These are phyloP conservation scores for Pandemis cinnamomeana DNA, from an alignment of 2,888 invertebrate genomes.

Conservation along the genomic window DNA sequence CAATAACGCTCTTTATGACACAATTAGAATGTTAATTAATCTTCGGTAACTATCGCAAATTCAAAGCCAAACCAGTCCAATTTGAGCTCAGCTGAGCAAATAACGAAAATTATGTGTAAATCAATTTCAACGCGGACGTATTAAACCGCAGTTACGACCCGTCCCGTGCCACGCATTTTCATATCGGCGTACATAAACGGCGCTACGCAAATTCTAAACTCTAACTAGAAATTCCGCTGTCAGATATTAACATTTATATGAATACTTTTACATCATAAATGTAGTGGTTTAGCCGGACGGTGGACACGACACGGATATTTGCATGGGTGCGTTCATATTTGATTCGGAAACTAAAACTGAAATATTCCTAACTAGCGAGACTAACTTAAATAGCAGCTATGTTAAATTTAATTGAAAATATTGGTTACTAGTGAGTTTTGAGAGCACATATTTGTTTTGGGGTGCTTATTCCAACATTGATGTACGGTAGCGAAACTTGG, in stretches of 20 bases:
- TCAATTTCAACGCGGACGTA: constrained; percentile 53
- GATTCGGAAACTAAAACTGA: constrained; percentile 3
- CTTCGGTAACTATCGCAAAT: background rate
- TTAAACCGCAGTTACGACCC: constrained; percentile 47
- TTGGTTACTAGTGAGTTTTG: no score
- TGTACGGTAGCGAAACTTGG: no score
- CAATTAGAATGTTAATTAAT: background rate
- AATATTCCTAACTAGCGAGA: background rate
- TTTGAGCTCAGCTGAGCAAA: constrained; percentile 46
- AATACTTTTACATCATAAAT: constrained; percentile 20
- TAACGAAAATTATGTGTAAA: constrained; percentile 55
- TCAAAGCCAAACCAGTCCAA: background rate
- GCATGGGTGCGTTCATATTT: background rate
- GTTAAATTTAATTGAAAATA: no score
- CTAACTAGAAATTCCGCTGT: constrained; percentile 32
- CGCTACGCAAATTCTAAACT: constrained; percentile 32
- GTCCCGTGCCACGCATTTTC: constrained; percentile 14
- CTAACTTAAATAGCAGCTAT: no score
- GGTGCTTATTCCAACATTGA: no score
- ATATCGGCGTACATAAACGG: constrained; percentile 10
- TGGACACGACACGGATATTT: background rate
- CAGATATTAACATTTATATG: constrained; percentile 38
- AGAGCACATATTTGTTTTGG: no score
- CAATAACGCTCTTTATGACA: background rate
- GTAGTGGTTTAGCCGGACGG: constrained; percentile 18